Percentiles rank a stretch among this genome's conserved stretches.
Conservation (phyloP, 2,888 invertebrate genomes). For the Chrysodeixis includens region DNA sequence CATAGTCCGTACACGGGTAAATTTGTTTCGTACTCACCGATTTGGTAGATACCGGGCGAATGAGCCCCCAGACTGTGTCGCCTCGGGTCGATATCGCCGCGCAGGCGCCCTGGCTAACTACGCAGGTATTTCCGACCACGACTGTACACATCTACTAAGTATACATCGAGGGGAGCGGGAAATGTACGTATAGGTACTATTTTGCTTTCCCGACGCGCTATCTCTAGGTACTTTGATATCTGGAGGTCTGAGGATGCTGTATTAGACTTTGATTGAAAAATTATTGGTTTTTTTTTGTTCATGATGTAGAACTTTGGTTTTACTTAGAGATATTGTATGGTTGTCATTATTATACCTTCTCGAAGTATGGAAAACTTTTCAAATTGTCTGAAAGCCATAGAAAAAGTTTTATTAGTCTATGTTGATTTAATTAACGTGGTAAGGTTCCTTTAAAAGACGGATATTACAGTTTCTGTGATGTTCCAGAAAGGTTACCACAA, state of each 20-base stretch:
- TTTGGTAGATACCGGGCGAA: conserved; percentile 74
- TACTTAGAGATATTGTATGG: not conserved
- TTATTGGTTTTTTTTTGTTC: too few species aligned
- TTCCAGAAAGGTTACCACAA: too few species aligned
- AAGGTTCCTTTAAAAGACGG: not conserved
- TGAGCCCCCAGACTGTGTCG: conserved; percentile 59
- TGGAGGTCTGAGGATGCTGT: too few species aligned
- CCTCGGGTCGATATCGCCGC: conserved; percentile 70
- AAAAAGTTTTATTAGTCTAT: not conserved
- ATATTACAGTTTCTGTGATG: not conserved
- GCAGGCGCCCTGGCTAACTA: conserved; percentile 75
- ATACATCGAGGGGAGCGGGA: conserved; percentile 10
- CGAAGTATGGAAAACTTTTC: not conserved
- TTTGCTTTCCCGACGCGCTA: not conserved
- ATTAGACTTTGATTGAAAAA: too few species aligned
- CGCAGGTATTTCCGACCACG: conserved; percentile 59
- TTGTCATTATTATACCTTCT: not conserved
- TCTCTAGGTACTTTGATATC: too few species aligned
- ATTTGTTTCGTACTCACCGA: conserved; percentile 80
- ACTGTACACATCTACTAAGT: conserved; percentile 38
- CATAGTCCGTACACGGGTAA: conserved; percentile 66
- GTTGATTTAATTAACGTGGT: not conserved
- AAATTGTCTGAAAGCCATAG: not conserved
- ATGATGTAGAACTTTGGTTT: too few species aligned
- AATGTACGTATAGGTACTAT: conserved; percentile 9